Base-by-base conservation (phyloP, 2,797 vertebrate genomes). In the Aplochiton taeniatus region DNA sequence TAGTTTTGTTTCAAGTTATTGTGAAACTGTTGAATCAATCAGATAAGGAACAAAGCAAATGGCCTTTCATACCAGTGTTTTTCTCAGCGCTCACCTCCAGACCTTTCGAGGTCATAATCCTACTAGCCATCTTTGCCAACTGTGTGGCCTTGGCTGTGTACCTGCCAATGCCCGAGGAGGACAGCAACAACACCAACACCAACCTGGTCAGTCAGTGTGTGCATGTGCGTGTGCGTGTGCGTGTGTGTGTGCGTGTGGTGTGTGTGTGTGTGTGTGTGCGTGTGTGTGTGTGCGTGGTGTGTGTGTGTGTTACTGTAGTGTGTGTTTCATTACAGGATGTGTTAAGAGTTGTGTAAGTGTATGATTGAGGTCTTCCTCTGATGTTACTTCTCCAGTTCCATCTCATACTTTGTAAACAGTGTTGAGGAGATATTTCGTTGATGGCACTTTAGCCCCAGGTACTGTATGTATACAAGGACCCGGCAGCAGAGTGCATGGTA, bases 81-180 rank as follows among this genome's bases (percentile, higher is more conserved):
- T 48, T 8, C 46, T 48, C 10, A 71, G 58, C 5, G 1, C 46
- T 42, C 16, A 49, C 64, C 44, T 8, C 67, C 77, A 97, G 95
- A 80, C 94, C 95, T n/a, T 98, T 98, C 0, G 96, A 98, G 85
- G 94, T 93, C 64, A 96, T 98, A 80, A 96, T 98, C 79, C 86
- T 98, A 1, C 82, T 98, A 61, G 95, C 95, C 79, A 97, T 98
- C 81, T 95, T 96, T 69, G 93, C 91, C 73, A 96, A 97, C 83
- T 97, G 96, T 0, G 91, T 97, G 57, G 96, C 95, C 0, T 87
- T 98, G 79, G 96, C 96, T 0, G 89, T 97, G 62, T 98, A 95
- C 83, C 82, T 95, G 82, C 96, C 96, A 0, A 97, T 98, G 96
- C 94, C 96, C 0, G 95, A 98, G 43, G 96, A 98, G 17, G 96